Evolutionary conservation across 1,140 invertebrate species (phyloP), one percentile per base, ranked within the genome.

Genomic region (Pseudomyrmex concolor): DNA sequence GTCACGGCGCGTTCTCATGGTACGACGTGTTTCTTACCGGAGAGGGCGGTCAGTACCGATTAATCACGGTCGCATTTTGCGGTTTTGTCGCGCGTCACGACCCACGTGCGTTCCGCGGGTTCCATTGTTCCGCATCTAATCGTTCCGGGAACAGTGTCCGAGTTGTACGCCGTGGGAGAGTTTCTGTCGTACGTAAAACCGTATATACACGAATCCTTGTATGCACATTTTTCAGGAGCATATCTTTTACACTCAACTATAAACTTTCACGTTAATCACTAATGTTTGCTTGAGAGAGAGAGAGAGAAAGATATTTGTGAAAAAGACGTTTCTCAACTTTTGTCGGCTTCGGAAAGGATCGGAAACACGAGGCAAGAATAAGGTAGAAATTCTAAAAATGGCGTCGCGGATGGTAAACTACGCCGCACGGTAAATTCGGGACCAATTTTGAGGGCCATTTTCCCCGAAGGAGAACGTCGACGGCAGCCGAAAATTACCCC

Each of bases 401-500:
- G 76, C 76, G 76, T 55, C 54, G 55, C n/a, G 66, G 51, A 71
- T 22, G 25, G 25, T 25, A 25, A 25, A 25, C 54, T 12, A 85
- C 77, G 72, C 34, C 80, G 22, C 62, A 48, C 64, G 84, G 71
- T 87, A 84, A 87, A 62, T 63, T 19, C 64, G n/a, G 84, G 57
- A 66, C 76, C 84, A 84, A 88, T 91, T 89, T 90, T 85, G 87
- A 74, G 89, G 89, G 90, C 86, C 90, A 90, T 91, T 92, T 92
- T 89, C 81, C 82, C 85, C 84, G 78, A 84, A 85, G 77, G 81
- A 84, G 84, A 89, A 90, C 86, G 86, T 83, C 64, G 86, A 86
- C 89, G 85, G 85, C 89, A 90, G 89, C 86, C 90, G 87, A 91
- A 93, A 93, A 93, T 93, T 93, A 92, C 84, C 89, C 84, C 72